These are phyloP conservation scores for Trematomus loennbergii DNA, from an alignment of 2,113 vertebrate species.

Conservation along the genomic window DNA sequence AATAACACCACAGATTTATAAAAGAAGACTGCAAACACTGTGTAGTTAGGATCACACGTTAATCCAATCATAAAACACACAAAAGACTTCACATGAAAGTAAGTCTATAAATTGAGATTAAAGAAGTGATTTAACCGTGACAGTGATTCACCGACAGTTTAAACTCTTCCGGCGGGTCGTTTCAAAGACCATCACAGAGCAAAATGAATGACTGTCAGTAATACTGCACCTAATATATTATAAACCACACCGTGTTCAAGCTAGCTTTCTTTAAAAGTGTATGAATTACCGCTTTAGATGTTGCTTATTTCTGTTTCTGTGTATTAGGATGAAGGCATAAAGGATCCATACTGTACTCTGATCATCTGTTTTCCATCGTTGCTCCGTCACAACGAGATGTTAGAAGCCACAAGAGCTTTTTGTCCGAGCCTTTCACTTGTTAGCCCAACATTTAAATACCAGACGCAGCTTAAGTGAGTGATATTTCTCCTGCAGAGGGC, in stretches of 20 bases:
- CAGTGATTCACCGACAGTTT: slow-evolving; percentile 16
- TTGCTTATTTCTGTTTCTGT: neutral
- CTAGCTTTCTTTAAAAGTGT: neutral
- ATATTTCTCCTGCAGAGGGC: neutral
- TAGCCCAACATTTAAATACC: slow-evolving; percentile 8
- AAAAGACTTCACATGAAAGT: neutral
- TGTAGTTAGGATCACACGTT: neutral
- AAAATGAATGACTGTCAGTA: slow-evolving; percentile 17
- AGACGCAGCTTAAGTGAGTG: slow-evolving; percentile 7
- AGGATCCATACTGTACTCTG: neutral
- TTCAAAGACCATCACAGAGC: slow-evolving; percentile 6
- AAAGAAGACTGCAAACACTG: neutral
- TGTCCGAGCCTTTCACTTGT: neutral
- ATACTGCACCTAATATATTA: slow-evolving; percentile 2
- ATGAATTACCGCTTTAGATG: neutral
- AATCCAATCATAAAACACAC: neutral
- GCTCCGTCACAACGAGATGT: slow-evolving; percentile 10
- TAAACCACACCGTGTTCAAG: neutral
- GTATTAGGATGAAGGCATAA: neutral
- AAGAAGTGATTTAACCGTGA: slow-evolving; percentile 21
- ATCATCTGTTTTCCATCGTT: neutral
- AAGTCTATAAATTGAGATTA: slow-evolving; percentile 35
- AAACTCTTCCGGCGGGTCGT: slow-evolving; percentile 9
- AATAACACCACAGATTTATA: neutral
- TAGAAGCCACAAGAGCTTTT: slow-evolving; percentile 23